Evolutionary conservation across 2,888 invertebrate species (phyloP), one percentile per base, ranked within the genome.

Genomic region (Ectropis crepuscularia): DNA sequence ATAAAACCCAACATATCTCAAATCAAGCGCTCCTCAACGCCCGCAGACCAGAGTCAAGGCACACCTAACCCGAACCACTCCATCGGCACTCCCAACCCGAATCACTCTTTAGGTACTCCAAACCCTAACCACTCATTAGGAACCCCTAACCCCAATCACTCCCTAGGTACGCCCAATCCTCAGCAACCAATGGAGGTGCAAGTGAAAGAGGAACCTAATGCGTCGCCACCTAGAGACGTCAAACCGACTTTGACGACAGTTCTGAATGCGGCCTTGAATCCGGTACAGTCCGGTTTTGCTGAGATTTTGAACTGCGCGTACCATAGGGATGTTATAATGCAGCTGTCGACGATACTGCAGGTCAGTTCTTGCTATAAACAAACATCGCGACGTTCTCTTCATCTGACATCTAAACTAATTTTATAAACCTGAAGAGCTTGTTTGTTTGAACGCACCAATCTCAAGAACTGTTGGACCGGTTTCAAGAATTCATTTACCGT

Each of bases 261-360:
- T 0, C 81, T 88, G 38, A 76, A 86, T 7, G 87, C 92, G 0
- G 83, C 92, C 0, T 70, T 92, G 57, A 95, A 94, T 86, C 95
- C 95, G 5, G 90, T 96, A 9, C 95, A 95, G 72, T 92, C 94
- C 48, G 96, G 96, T 4, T 95, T 98, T 68, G 95, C 95, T 51
- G 98, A 99, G 84, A 97, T 97, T 79, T 93, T 97, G 73, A 96
- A 95, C 78, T 99, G 99, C 83, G 95, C 97, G 0, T 97, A 97
- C 84, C 99, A 99, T 87, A 94, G 97, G 67, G 97, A 98, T 81
- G 95, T 98, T 47, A 94, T 98, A 53, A 94, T 97, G 57, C 96
- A 96, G 71, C 88, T 98, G 50, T 96, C 96, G 67, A 95, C 96
- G 2, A 95, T 98, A 75, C 90, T 98, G 49, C 97, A 97, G 93